Evolutionary conservation across 2,888 invertebrate species (phyloP).

Genomic region (Pseudoips prasinana): DNA sequence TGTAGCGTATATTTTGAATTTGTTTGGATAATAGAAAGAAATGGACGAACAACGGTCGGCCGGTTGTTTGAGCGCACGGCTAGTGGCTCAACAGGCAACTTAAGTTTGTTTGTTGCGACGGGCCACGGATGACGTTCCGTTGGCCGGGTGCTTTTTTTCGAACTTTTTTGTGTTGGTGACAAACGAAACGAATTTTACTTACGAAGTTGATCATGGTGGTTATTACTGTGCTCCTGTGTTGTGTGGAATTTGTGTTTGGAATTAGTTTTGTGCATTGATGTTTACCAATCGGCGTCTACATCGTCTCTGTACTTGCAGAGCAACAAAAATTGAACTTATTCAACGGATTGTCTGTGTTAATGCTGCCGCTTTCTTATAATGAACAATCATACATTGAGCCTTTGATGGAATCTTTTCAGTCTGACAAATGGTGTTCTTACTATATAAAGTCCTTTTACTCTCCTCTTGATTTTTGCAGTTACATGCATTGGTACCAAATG

Average conservation of each 20-base stretch:
- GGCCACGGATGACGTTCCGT: slow-evolving; percentile 61
- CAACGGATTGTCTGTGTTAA: slow-evolving; percentile 44
- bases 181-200: slow-evolving; percentile 54
- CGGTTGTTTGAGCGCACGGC: slow-evolving; percentile 33
- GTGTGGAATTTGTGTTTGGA: slow-evolving; percentile 46
- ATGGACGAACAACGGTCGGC: slow-evolving; percentile 47
- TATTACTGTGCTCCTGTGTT: slow-evolving; percentile 46
- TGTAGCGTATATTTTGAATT: slow-evolving; percentile 41
- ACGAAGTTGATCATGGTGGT: slow-evolving; percentile 54
- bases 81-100: slow-evolving; percentile 7
- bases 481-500: not conserved
- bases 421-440: slow-evolving; percentile 10
- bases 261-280: slow-evolving; percentile 39
- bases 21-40: slow-evolving; percentile 54
- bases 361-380: slow-evolving; percentile 50
- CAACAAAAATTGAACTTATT: slow-evolving; percentile 54
- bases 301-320: slow-evolving; percentile 36
- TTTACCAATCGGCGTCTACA: slow-evolving; percentile 33
- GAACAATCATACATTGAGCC: slow-evolving; percentile 26
- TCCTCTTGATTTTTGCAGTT: slow-evolving; percentile 1
- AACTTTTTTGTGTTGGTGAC: slow-evolving; percentile 53
- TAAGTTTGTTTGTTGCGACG: slow-evolving; percentile 69
- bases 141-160: slow-evolving; percentile 56
- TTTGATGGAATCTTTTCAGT: slow-evolving; percentile 12
- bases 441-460: slow-evolving; percentile 1